These are phyloP conservation scores for Pangasius larnaudii DNA, from an alignment of 2,797 vertebrate species.

Conservation along the genomic window DNA sequence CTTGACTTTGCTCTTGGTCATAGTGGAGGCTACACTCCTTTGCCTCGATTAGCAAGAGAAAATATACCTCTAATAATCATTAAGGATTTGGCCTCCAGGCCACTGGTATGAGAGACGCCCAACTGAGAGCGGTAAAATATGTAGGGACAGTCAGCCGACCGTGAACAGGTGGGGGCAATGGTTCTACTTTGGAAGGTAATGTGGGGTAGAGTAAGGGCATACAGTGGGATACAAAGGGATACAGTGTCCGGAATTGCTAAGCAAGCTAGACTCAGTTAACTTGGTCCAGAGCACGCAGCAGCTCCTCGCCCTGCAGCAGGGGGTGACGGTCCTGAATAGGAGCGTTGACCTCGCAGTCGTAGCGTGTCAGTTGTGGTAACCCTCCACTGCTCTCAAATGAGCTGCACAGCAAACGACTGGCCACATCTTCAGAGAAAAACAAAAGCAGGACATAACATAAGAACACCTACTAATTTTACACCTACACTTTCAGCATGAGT, in stretches of 20 bases:
- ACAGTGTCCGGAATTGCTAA: conserved; percentile 50
- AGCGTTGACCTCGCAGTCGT: conserved; percentile 97
- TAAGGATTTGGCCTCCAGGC: conserved; percentile 7
- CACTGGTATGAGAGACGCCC: not conserved
- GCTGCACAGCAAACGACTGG: conserved; percentile 88
- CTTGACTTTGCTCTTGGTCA: conserved; percentile 43
- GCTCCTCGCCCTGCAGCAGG: conserved; percentile 96
- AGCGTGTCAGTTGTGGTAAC: conserved; percentile 92
- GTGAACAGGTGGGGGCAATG: conserved; percentile 9
- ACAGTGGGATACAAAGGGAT: conserved; percentile 34
- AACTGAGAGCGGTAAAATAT: conserved; percentile 27
- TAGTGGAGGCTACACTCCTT: conserved; percentile 31
- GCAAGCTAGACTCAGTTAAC: conserved; percentile 81
- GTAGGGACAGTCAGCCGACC: conserved; percentile 31
- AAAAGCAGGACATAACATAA: not conserved
- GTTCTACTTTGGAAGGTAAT: conserved; percentile 27
- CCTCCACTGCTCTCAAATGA: conserved; percentile 82
- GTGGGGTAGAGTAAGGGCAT: not conserved
- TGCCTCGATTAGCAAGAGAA: conserved; percentile 33
- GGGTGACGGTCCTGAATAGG: conserved; percentile 93
- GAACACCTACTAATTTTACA: not conserved
- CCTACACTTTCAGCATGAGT: not conserved
- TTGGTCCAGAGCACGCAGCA: conserved; percentile 96
- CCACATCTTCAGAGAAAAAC: conserved; percentile 80
- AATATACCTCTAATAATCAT: conserved; percentile 6